A percentile compares a stretch with the other conserved stretches of the same genome.
Evolutionary conservation across 2,888 invertebrate species (phyloP).

Genomic region (Reticulitermes lucifugus): DNA sequence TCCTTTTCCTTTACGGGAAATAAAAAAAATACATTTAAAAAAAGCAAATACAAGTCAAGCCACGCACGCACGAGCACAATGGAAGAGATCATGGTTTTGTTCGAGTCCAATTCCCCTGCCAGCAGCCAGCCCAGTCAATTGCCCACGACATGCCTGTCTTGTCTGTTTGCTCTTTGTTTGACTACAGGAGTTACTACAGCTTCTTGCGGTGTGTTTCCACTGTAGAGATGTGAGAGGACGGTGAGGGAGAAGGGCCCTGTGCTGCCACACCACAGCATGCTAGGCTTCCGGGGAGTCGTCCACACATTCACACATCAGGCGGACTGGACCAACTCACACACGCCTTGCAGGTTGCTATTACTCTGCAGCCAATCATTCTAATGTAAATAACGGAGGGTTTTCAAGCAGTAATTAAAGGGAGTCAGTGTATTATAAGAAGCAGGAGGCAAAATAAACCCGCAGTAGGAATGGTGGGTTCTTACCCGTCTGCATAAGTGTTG

Average conservation of each 20-base stretch:
- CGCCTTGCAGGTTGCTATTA: conserved; percentile 60
- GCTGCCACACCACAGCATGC: conserved; percentile 64
- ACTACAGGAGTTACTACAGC: conserved; percentile 13
- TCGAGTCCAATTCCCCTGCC: conserved; percentile 10
- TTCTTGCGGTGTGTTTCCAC: conserved; percentile 21
- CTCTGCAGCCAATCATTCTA: conserved; percentile 37
- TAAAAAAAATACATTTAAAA: conserved; percentile 11
- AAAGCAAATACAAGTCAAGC: conserved; percentile 31
- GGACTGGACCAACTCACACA: conserved; percentile 4
- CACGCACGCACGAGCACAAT: conserved; percentile 42
- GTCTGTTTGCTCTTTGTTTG: conserved; percentile 22
- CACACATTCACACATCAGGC: conserved; percentile 44
- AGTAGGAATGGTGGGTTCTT: conserved; percentile 61
- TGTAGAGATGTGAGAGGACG: conserved; percentile 4
- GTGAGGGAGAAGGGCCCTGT: conserved; percentile 3
- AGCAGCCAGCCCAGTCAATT: conserved; percentile 41
- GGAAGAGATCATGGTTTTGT: conserved; percentile 13
- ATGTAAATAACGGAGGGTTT: conserved; percentile 66
- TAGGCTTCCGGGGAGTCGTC: conserved; percentile 37
- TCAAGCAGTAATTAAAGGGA: conserved; percentile 60
- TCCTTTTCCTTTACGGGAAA: neutral
- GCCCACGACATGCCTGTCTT: conserved; percentile 22
- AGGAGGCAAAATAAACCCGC: conserved; percentile 51
- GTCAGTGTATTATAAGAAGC: conserved; percentile 48
- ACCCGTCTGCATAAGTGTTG: conserved; percentile 69